Evolutionary conservation across 2,888 invertebrate genomes (phyloP).

Genomic region (Clunio marinus): DNA sequence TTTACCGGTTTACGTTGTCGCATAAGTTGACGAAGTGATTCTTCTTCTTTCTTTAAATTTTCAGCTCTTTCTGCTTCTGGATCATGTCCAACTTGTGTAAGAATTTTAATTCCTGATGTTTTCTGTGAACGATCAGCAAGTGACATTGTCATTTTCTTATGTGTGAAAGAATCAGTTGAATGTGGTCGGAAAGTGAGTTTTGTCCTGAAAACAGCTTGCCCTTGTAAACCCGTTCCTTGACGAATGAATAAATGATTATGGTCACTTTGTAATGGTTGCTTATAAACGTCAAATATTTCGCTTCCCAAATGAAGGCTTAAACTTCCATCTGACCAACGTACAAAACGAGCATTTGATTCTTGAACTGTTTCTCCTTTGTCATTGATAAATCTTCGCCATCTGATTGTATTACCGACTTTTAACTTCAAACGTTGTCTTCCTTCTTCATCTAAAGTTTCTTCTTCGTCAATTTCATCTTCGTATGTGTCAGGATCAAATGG

Average conservation of each 20-base stretch:
- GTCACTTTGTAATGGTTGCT: constrained; percentile 89
- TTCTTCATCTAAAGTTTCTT: constrained; percentile 96
- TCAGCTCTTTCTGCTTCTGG: constrained; percentile 90
- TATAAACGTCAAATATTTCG: constrained; percentile 97
- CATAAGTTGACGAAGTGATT: constrained; percentile 84
- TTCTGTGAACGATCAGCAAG: constrained; percentile 92
- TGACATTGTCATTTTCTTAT: constrained; percentile 97
- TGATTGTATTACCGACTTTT: constrained; percentile 95
- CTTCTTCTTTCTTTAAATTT: constrained; percentile 97
- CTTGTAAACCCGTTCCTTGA: constrained; percentile 96
- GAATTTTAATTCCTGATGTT: constrained; percentile 87
- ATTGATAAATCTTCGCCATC: constrained; percentile 85
- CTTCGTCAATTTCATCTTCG: constrained; percentile 98
- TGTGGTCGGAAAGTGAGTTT: constrained; percentile 97
- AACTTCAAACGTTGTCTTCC: constrained; percentile 79
- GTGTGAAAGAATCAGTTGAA: constrained; percentile 98
- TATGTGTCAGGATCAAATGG: constrained; percentile 93
- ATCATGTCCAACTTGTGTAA: constrained; percentile 74
- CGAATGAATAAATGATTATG: constrained; percentile 97
- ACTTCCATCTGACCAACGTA: constrained; percentile 97
- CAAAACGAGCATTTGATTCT: constrained; percentile 92
- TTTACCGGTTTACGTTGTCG: constrained; percentile 55
- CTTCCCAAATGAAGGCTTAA: constrained; percentile 94
- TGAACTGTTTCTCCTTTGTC: constrained; percentile 74
- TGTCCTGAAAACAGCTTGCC: constrained; percentile 94